Base-by-base conservation (phyloP, 2,113 vertebrate genomes). In the Brachyistius frenatus region DNA sequence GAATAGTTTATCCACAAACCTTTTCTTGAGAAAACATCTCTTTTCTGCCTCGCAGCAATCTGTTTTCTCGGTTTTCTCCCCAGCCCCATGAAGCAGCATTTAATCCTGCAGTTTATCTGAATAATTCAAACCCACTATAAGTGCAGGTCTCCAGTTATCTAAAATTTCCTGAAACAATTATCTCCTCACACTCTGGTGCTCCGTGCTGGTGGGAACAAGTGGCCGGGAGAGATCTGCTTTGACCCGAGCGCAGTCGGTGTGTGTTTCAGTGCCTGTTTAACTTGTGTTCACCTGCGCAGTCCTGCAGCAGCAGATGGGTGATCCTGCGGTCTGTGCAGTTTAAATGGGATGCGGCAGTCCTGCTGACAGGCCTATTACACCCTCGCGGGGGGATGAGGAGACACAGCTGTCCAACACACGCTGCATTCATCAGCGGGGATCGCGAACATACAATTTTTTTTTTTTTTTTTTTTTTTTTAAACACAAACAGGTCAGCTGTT, bases 281-380 rank as follows among this genome's bases (percentile, higher is more conserved):
- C 49, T 46, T 3, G 55, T 66, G 79, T 87, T 83, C 71, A 77
- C 76, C 81, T 83, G 78, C 11, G 10, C 5, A 7, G 37, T 64
- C 39, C 58, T 71, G 55, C 64, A 61, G 68, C 91, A 73, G 84
- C 84, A 87, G 84, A 82, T 82, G 90, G 83, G 79, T 47, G 77
- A 79, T 75, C 55, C 76, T 71, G 76, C 50, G 13, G 67, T 57
- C 74, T 69, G 86, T 73, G 57, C 53, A 7, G 53, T 80, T 67
- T 82, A 84, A 90, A 90, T 81, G 73, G 81, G 79, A 83, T 75
- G 75, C 60, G 16, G 58, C 76, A 62, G 71, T 54, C 65, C 78
- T 71, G 84, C 78, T 78, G 87, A 88, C 83, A 77, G 81, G 46
- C 67, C 44, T 67, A 44, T 80, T 83, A 73, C 62, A 55, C 53